Evolutionary conservation across 1,140 invertebrate genomes (phyloP), one percentile per base, ranked within the genome.

Genomic region (Nomia melanderi): DNA sequence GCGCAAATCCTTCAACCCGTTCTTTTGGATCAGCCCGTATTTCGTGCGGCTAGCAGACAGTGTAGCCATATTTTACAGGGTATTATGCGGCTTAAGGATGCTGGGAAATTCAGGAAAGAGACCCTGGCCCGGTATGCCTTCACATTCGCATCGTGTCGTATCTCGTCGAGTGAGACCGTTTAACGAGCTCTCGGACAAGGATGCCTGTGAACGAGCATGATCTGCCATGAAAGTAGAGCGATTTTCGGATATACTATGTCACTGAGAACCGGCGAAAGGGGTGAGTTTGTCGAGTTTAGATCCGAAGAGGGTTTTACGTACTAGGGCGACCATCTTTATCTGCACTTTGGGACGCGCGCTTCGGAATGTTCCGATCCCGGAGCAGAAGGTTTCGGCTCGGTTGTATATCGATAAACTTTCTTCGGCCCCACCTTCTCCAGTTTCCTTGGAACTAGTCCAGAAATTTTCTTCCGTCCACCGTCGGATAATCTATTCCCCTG

Each of bases 111-210:
- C 23, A 53, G 36, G 27, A 59, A 69, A 69, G 57, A 69, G 39
- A 65, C 50, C 41, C 27, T 20, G 20, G 20, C 20, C n/a, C 36
- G 36, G 54, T 67, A 47, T 50, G 47, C 31, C 64, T 57, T 75
- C 44, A 75, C 72, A 67, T 67, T 75, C 72, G 72, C 72, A n/a
- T 75, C 72, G 27, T 57, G 59, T 17, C 70, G 70, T 73, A 64
- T 73, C 25, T 56, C 39, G 72, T 36, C 39, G 64, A 70, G 41
- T 36, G 66, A 44, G 41, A 71, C 59, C 41, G 23, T 62, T 77
- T 62, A 77, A 71, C 66, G 74, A 71, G 74, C 41, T 66, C n/a
- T 8, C 17, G 17, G 31, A 39, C 56, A 27, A 25, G 56, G 25
- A 31, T 54, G 66, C 50, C 57, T 44, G 44, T 62, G 33, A 41